These are phyloP conservation scores for Drosophila meridiana DNA, from an alignment of 2,888 invertebrate species.

Conservation along the genomic window DNA sequence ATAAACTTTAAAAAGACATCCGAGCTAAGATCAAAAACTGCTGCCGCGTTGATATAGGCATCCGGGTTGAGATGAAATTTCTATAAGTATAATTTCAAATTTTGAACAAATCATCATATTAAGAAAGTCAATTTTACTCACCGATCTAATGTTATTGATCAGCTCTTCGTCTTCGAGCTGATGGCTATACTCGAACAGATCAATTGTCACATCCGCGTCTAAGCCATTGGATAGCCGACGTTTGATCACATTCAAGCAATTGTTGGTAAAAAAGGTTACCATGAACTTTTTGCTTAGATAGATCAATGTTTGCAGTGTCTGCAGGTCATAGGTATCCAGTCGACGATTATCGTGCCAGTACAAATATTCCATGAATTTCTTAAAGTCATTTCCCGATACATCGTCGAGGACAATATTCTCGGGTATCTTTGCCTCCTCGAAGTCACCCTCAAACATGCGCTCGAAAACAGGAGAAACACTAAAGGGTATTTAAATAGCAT, in stretches of 20 bases:
- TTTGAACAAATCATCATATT: background rate
- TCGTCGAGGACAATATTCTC: constrained; percentile 59
- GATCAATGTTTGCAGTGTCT: constrained; percentile 49
- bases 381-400: constrained; percentile 50
- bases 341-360: constrained; percentile 49
- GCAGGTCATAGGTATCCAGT: constrained; percentile 33
- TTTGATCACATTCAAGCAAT: constrained; percentile 36
- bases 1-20: constrained; percentile 48
- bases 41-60: constrained; percentile 20
- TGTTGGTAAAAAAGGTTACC: constrained; percentile 39
- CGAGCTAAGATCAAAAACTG: constrained; percentile 47
- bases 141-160: constrained; percentile 23
- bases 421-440: constrained; percentile 44
- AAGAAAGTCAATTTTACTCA: constrained; percentile 15
- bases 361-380: constrained; percentile 49
- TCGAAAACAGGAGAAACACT: constrained; percentile 59
- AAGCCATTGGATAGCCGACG: constrained; percentile 19
- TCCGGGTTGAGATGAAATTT: constrained; percentile 10
- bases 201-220: constrained; percentile 35
- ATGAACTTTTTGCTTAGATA: constrained; percentile 61
- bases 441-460: constrained; percentile 59
- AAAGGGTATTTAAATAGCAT: background rate
- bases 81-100: constrained; percentile 14
- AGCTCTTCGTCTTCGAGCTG: constrained; percentile 44
- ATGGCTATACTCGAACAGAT: constrained; percentile 51